phyloP scores from a whole-genome alignment of 2,113 vertebrate species.

The Benthochromis sp. region DNA sequence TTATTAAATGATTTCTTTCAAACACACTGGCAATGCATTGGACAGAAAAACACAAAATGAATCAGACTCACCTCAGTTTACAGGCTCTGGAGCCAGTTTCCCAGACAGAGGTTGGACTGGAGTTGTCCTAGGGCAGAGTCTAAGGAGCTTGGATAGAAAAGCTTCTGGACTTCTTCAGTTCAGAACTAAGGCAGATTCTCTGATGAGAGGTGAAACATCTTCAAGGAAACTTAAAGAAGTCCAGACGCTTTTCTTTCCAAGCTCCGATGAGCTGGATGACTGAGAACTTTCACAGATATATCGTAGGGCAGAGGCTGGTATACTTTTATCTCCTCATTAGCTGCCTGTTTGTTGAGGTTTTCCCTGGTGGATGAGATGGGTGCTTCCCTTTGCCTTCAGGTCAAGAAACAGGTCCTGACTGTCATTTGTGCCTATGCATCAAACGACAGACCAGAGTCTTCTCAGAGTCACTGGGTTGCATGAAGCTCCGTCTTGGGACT shows the following conservation, averaged over 20 bases:
- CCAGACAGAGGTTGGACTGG: neutral
- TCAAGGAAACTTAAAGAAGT: neutral
- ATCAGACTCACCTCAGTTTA: neutral
- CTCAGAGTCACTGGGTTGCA: neutral
- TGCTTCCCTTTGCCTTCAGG: neutral
- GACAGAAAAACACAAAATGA: neutral
- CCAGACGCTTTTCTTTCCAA: neutral
- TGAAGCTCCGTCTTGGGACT: neutral
- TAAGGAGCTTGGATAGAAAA: neutral
- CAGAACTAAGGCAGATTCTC: neutral
- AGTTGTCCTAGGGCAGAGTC: neutral
- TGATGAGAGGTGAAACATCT: neutral
- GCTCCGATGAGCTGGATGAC: neutral
- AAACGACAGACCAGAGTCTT: neutral
- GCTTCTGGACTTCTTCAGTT: neutral
- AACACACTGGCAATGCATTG: neutral
- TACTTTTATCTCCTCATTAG: neutral
- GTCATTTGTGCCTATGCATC: neutral
- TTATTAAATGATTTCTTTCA: neutral
- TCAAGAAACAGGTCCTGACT: neutral
- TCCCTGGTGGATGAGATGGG: neutral
- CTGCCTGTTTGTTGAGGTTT: neutral
- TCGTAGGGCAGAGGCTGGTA: neutral
- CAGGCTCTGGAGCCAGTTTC: neutral
- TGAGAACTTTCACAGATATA: neutral